Conservation (phyloP, 35 echinoderm and acorn worm species). For the Apostichopus parvimensis region DNA sequence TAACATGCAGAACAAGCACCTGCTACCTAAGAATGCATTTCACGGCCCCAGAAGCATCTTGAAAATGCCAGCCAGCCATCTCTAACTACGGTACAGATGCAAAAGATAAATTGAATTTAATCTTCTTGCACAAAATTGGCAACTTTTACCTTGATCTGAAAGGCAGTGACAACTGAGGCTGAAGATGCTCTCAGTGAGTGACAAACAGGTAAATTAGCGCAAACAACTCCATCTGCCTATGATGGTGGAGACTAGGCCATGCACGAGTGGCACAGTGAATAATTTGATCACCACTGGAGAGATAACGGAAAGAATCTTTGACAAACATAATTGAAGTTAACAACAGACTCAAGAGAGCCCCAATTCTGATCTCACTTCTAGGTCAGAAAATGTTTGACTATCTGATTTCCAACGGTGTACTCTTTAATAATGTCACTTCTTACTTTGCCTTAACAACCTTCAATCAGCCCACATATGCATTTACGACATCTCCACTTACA, state of each 20-base stretch:
- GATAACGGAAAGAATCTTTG: background rate
- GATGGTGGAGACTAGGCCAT: background rate
- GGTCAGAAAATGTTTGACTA: background rate
- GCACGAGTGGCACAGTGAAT: background rate
- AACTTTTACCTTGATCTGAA: background rate
- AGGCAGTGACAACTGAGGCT: constrained; percentile 16
- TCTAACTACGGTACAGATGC: background rate
- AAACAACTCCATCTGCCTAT: constrained; percentile 22
- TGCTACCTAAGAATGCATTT: background rate
- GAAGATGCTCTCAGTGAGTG: constrained; percentile 9
- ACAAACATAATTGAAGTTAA: background rate
- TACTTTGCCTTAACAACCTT: background rate
- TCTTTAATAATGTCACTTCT: background rate
- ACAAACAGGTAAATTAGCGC: constrained; percentile 36
- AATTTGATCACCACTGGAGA: constrained; percentile 11
- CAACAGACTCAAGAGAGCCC: background rate
- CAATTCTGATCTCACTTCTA: background rate
- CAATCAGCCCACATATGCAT: too few relatives aligned
- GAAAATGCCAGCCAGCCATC: constrained; percentile 10
- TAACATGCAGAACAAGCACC: background rate
- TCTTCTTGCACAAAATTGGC: background rate
- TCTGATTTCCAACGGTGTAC: background rate
- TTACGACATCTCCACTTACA: too few relatives aligned
- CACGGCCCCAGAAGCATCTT: background rate
- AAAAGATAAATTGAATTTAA: constrained; percentile 45